Base-by-base conservation (phyloP, 1,140 invertebrate species). In the Bombus huntii region DNA sequence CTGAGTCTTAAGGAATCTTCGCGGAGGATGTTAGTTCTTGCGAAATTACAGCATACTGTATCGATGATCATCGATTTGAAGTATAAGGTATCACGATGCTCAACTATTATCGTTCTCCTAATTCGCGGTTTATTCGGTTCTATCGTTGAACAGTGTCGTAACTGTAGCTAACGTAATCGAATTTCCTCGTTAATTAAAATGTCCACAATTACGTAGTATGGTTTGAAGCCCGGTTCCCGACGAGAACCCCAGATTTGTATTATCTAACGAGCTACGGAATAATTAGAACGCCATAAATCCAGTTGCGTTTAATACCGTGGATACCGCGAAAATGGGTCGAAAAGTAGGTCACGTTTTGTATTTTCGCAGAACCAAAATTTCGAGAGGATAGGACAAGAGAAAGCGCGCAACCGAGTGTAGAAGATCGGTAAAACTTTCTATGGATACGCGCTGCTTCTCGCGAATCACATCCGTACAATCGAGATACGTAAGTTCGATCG, bases 161-260 rank as follows among this genome's bases (percentile, higher is more conserved):
- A 57, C 37, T 42, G n/a, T 37, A 42, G 68, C 25, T 22, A 15
- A 53, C 79, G 22, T 59, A 81, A 81, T 72, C 31, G 39, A 74
- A 42, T 81, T 81, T 73, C 53, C 80, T 74, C 80, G 71, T 74
- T 74, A 81, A 81, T 81, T 81, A 81, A 81, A 81, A 73, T 73
- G 34, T 71, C 70, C 80, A 81, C 39, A 73, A 81, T 81, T 73
- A 73, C 39, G 70, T 62, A 15, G 80, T 25, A 42, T 3, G 53
- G 80, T 39, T 70, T 34, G 53, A 65, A 47, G 59, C 37, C 37
- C 13, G 68, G 79, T 59, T 42, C 25, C 37, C 37, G 8, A 13
- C 68, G 53, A 18, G 39, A 59, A 72, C 15, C 68, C 37, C 3
- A 53, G 37, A 57, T 70, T 81, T 47, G 68, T 70, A 81, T 81